Base-by-base conservation (phyloP, 1,140 invertebrate genomes). In the Elymnias hypermnestra region DNA sequence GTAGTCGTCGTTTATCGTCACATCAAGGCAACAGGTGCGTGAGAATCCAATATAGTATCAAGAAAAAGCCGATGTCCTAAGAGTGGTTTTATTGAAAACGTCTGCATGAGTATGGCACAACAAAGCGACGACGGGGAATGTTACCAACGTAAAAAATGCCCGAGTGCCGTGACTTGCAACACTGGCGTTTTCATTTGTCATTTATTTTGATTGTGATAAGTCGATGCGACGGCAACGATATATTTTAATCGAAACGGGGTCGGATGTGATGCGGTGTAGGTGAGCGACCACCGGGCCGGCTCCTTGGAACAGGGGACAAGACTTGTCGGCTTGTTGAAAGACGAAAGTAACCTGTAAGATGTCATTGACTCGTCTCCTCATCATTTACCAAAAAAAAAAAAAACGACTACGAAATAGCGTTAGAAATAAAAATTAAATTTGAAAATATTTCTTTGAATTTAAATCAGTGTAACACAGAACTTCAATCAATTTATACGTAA, bases 171-270 rank as follows among this genome's bases (percentile, higher is more conserved):
- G 84, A 87, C 86, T 87, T 85, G 86, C 86, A 84, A 73, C 63
- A 70, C 63, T 60, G 53, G 50, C 63, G 67, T 76, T 84, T 83
- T 76, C 84, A 86, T 85, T 82, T 86, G 83, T 87, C 82, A 85
- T 87, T 84, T 84, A 85, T 84, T 83, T 83, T 81, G 82, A 82
- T 86, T 87, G 79, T 84, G 72, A 72, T 82, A 81, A 83, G 71
- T 82, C 66, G 67, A 63, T 68, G 66, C 66, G 79, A 81, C 77
- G 75, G 63, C 26, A 69, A 72, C 76, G 66, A 77, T 82, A 83
- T 83, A 72, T 83, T 72, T 74, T 67, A 81, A 72, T 76, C 67
- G 64, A 57, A 57, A 65, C 96, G 54, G 52, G 53, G 49, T 51
- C 51, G 51, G 36, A 55, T 26, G 40, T 49, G 47, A n/a, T n/a